Conservation (phyloP, 2,888 invertebrate species). For the Drosophila helvetica region DNA sequence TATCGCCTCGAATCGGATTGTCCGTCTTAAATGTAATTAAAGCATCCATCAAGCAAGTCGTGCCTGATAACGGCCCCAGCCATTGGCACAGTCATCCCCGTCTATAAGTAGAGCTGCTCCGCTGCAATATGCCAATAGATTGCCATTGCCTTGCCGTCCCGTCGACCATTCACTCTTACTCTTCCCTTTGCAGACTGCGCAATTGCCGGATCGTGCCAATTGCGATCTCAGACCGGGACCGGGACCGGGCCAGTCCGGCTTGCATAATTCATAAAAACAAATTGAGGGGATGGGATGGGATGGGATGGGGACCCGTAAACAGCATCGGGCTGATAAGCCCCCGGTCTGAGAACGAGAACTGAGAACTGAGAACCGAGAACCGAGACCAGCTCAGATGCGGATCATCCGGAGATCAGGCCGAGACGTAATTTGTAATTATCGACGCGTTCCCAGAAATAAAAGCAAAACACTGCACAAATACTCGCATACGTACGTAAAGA, state of each 20-base stretch:
- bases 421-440: constrained; percentile 62
- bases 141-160: not conserved
- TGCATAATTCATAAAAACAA: constrained; percentile 68
- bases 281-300: constrained; percentile 48
- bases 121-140: not conserved
- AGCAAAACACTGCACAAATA: constrained; percentile 28
- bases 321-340: constrained; percentile 27
- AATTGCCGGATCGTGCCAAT: constrained; percentile 56
- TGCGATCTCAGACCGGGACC: constrained; percentile 28
- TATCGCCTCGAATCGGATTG: constrained; percentile 22
- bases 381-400: constrained; percentile 19
- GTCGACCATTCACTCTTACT: constrained; percentile 7
- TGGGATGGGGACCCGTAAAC: constrained; percentile 2
- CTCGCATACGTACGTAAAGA: not conserved
- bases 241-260: constrained; percentile 29
- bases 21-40: constrained; percentile 23
- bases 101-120: not conserved
- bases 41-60: constrained; percentile 11
- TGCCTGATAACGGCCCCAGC: constrained; percentile 6
- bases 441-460: constrained; percentile 40
- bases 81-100: not conserved
- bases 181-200: constrained; percentile 57
- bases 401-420: constrained; percentile 57
- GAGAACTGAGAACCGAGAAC: not conserved
- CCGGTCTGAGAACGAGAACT: not conserved